These are phyloP conservation scores for Listrodromus nycthemerus DNA, from an alignment of 2,888 invertebrate genomes.

Conservation along the genomic window DNA sequence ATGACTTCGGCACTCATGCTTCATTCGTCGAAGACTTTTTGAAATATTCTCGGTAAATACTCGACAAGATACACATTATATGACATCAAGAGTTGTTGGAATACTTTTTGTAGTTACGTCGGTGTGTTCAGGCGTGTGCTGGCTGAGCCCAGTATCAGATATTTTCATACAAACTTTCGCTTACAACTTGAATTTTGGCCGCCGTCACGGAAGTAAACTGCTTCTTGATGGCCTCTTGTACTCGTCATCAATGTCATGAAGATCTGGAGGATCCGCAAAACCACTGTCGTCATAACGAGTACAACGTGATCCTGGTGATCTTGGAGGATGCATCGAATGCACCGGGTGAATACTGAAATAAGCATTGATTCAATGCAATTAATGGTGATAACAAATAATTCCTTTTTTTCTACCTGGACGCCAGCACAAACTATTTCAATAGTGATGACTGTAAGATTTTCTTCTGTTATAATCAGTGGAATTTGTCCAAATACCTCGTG, in stretches of 20 bases:
- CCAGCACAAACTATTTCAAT: neutral
- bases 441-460: too few relatives aligned
- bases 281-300: constrained; percentile 91
- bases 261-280: constrained; percentile 89
- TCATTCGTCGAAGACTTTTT: too few relatives aligned
- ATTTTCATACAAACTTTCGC: neutral
- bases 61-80: too few relatives aligned
- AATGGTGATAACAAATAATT: too few relatives aligned
- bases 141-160: too few relatives aligned
- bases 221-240: constrained; percentile 87
- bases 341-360: constrained; percentile 82
- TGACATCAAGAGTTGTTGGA: too few relatives aligned
- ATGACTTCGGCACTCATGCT: too few relatives aligned
- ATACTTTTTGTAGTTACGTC: too few relatives aligned
- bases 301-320: constrained; percentile 86
- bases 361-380: neutral
- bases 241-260: constrained; percentile 90
- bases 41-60: too few relatives aligned
- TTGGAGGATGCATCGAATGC: constrained; percentile 85
- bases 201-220: constrained; percentile 80
- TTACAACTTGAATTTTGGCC: constrained; percentile 72
- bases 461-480: neutral
- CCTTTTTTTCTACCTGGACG: neutral
- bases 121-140: too few relatives aligned
- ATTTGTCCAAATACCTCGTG: constrained; percentile 76